Evolutionary conservation across 2,888 invertebrate genomes (phyloP), one percentile per base, ranked within the genome.

Genomic region (Cerastis leucographa): DNA sequence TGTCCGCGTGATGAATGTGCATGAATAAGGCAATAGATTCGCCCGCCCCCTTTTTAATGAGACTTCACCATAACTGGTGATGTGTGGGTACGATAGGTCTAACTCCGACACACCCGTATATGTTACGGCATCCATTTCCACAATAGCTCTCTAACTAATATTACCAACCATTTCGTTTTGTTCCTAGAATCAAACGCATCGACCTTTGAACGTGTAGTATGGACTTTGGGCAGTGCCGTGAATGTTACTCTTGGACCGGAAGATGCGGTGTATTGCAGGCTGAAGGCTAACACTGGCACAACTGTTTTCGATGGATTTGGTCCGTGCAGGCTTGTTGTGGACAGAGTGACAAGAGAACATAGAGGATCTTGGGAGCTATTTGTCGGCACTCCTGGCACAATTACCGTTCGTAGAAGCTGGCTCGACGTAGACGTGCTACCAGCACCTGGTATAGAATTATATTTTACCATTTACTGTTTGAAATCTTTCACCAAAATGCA

Each of bases 271-370:
- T 95, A 94, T 88, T 96, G 96, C 82, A 92, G 81, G 74, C 76
- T 95, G 2, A 78, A 83, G 5, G 91, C 93, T 44, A 91, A 93
- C 0, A 62, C 59, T 14, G 89, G 89, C 0, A 71, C 79, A 29
- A 84, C 78, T 0, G 84, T 92, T 14, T 94, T 90, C 76, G 94
- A 95, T 51, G 90, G 90, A 56, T 95, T 95, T 64, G 95, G 95
- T 7, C 90, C 85, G 72, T 96, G 96, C 83, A 86, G 78, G 54
- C 81, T 96, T 19, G 79, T 71, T 0, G 25, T 95, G 22, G 89
- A 91, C 9, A 90, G 91, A 71, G 94, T 91, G 0, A 89, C 87
- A 1, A 25, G 19, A 0, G 87, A 90, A 7, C 93, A 95, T 71
- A 51, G 49, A 1, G 96, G 96, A 0, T 19, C 51, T 0, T 96